Evolutionary conservation across 1,140 invertebrate species (phyloP).

Genomic region (Aphelenchoides besseyi): DNA sequence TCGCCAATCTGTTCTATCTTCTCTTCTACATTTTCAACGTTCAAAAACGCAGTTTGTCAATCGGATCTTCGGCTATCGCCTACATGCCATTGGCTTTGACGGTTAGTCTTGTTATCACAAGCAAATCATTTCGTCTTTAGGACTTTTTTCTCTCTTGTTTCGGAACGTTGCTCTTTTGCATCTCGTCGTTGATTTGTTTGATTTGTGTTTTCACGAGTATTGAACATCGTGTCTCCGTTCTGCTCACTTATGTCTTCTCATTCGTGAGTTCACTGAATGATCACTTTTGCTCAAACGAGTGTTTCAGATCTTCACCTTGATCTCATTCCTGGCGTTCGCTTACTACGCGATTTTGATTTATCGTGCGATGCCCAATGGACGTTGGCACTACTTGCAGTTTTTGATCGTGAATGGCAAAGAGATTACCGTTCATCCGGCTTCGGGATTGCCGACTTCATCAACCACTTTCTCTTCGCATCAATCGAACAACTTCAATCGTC

Average conservation of each 20-base stretch:
- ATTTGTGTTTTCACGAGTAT: slow-evolving; percentile 9
- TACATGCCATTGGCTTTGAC: slow-evolving; percentile 11
- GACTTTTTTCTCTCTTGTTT: slow-evolving; percentile 15
- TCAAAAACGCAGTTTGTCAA: background rate
- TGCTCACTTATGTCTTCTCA: slow-evolving; percentile 14
- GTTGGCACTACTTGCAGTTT: background rate
- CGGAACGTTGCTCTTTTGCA: background rate
- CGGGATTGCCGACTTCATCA: slow-evolving; percentile 72
- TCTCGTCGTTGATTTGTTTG: background rate
- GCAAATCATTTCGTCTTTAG: slow-evolving; percentile 5
- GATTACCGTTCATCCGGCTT: slow-evolving; percentile 73
- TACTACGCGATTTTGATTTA: slow-evolving; percentile 21
- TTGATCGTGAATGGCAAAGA: slow-evolving; percentile 12
- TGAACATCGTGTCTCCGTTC: slow-evolving; percentile 11
- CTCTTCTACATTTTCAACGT: background rate
- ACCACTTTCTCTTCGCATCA: slow-evolving; percentile 10
- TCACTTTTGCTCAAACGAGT: background rate
- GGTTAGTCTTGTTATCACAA: background rate
- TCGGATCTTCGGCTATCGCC: background rate
- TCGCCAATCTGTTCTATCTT: slow-evolving; percentile 3
- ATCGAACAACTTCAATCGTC: background rate
- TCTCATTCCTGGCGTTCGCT: slow-evolving; percentile 4
- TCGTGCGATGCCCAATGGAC: slow-evolving; percentile 12
- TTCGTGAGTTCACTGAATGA: background rate
- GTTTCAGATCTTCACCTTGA: slow-evolving; percentile 15